Evolutionary conservation across 1,140 invertebrate genomes (phyloP), one percentile per base, ranked within the genome.

Genomic region (Bombus ignitus): DNA sequence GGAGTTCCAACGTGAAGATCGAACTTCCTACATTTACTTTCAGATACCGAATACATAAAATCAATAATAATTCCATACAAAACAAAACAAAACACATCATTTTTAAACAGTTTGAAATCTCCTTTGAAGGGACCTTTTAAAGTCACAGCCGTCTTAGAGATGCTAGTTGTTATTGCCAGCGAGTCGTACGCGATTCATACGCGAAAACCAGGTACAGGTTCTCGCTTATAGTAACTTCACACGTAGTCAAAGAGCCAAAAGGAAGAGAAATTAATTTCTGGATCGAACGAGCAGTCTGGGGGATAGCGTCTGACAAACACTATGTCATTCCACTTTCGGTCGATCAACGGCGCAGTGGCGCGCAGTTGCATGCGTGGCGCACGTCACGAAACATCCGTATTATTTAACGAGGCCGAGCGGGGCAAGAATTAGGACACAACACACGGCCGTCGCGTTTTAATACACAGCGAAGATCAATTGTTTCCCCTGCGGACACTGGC

Each of bases 351-450:
- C 6, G 39, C 77, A 32, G 62, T 12, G 42, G 62, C 37, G 70
- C 70, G 70, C 32, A 53, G 42, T 68, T 76, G 81, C 62, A 65
- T 78, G 81, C 39, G 28, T 39, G 25, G 70, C 42, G 35, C 59
- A 35, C 73, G 81, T 78, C 75, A 83, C 74, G 74, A 78, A 71
- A 78, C 74, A 68, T 70, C 44, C 62, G 65, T 70, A 66, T 83
- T 70, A 59, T 70, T 70, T 57, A 83, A 83, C 37, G 65, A 83
- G 74, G 75, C 22, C 75, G 47, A 57, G 28, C 47, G 74, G 62
- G 65, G 15, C 82, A 83, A 77, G 74, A 83, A 83, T 70, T 83
- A 47, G 75, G 73, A 44, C 81, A 83, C 81, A 70, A 71, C 47
- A 59, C 35, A 28, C 28, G 44, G 35, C 18, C 25, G 47, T 83